Base-by-base conservation (phyloP, 2,113 vertebrate genomes). In the Cinclus mexicanus region DNA sequence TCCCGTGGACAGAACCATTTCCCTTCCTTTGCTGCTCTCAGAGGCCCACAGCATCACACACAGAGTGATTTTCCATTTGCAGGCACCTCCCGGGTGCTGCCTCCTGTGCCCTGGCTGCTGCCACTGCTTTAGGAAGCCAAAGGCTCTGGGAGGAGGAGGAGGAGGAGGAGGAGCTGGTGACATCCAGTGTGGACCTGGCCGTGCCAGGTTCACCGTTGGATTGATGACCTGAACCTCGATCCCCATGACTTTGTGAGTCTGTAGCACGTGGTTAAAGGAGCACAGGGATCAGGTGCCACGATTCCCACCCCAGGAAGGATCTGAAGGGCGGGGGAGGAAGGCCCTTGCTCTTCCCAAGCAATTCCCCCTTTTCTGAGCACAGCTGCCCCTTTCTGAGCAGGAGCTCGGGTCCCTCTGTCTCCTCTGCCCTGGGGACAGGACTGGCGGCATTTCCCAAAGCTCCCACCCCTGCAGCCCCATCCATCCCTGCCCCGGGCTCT, bases 181-280 rank as follows among this genome's bases (percentile, higher is more conserved):
- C 2, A 2, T 22, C 25, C 10, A 12, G 7, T 1, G 11, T 41
- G n/a, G 29, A 1, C 15, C 11, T 15, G 87, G 78, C 70, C 49
- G 55, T 47, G 70, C 61, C 35, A 14, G 39, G 24, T 20, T 82
- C 33, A 6, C 4, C 52, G 0, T 1, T 6, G n/a, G 56, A 2
- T 1, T 21, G 53, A 3, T 8, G 53, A 4, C 6, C 8, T 35
- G 42, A 12, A 1, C 12, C 31, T 12, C 3, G 10, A 3, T 6
- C 29, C 18, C 31, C 3, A 0, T 6, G 70, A 5, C 2, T n/a
- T 12, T 47, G 70, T 31, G 70, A 1, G 31, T 4, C 23, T 4
- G 35, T 37, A 47, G 35, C 4, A 3, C 0, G 2, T 3, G 9
- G 44, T 21, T 11, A 4, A 53, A 25, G 23, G 35, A 13, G 23